Base-by-base conservation (phyloP, 2,888 invertebrate genomes). In the Lithophane socia region DNA sequence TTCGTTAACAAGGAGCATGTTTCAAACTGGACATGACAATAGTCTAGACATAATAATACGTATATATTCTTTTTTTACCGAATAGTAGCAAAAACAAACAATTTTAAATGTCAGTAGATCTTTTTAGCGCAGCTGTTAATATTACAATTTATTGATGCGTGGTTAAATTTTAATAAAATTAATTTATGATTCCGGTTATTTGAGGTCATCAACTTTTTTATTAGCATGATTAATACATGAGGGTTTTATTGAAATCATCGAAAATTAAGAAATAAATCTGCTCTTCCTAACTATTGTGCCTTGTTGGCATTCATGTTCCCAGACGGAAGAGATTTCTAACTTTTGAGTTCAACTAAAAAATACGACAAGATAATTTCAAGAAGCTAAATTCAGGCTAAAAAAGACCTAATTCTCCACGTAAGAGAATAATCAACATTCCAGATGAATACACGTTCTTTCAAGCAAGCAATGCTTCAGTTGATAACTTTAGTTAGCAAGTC, bases 41-140 rank as follows among this genome's bases (percentile, higher is more conserved):
- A 2, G 42, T 75, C 61, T 44, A 75, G 75, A 75, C 61, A 65
- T 21, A 29, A 16, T 29, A 75, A 44, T 63, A 44, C 4, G 18
- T n/a, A 44, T 16, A 44, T 21, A 21, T 47, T 24, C 47, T 16
- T 49, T 42, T 72, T 54, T 18, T n/a, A 24, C 21, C 21, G 2
- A 24, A 16, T 10, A 5, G 2, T 4, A 42, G 24, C 18, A 69
- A 21, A 44, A 69, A 16, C 16, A n/a, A 54, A n/a, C 9, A 24
- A 52, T 24, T 37, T 72, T 13, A 52, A 68, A 72, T 18, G 42
- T 3, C 42, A 69, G 13, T 42, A 16, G 3, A 37, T 52, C 37
- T 68, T 66, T 71, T 21, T 69, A 21, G 42, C 5, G 7, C 7
- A 7, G n/a, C 9, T 68, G 47, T 18, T n/a, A 37, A 37, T 63